These are phyloP conservation scores for Eutolmus rufibarbis DNA, from an alignment of 2,888 invertebrate species.

Conservation along the genomic window DNA sequence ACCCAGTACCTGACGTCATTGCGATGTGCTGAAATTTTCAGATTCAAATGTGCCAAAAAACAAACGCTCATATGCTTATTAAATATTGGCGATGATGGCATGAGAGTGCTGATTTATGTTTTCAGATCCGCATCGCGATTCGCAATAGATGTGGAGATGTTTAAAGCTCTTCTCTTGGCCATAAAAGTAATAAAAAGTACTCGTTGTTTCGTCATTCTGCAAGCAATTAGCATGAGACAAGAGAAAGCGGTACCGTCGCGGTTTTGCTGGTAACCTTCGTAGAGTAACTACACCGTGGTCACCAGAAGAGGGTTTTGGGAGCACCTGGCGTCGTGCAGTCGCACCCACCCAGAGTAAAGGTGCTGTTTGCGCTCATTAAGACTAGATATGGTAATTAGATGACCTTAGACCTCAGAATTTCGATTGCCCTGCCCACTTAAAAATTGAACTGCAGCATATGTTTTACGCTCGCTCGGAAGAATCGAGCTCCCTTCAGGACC, in stretches of 20 bases:
- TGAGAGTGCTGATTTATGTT: neutral
- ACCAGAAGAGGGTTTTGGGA: neutral
- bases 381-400: neutral
- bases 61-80: too few species aligned
- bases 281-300: neutral
- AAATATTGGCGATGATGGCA: neutral
- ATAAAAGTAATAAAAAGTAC: neutral
- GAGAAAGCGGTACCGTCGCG: neutral
- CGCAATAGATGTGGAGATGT: neutral
- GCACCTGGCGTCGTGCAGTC: neutral
- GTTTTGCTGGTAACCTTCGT: neutral
- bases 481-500: neutral
- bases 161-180: neutral
- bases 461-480: neutral
- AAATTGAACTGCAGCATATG: neutral
- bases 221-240: neutral
- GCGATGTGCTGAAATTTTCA: neutral
- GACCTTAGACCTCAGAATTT: neutral
- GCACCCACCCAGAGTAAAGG: neutral
- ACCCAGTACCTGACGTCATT: neutral
- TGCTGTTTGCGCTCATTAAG: neutral
- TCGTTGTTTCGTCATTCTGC: neutral
- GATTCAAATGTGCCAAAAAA: neutral
- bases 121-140: neutral
- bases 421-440: neutral